Evolutionary conservation across 1,140 invertebrate genomes (phyloP).

Genomic region (Agrilus planipennis): DNA sequence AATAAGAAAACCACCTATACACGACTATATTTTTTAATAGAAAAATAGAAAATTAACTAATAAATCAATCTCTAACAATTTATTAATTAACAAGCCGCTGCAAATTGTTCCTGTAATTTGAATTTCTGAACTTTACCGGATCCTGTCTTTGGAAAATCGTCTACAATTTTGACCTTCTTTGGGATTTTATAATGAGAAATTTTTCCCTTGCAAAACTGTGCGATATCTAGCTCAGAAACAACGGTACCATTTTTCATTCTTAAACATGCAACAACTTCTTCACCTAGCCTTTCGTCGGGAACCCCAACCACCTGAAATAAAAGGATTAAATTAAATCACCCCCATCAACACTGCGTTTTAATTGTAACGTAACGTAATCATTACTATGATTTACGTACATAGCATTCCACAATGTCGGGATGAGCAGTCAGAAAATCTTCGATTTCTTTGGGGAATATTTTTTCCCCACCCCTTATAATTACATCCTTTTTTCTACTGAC

Average conservation of each 20-base stretch:
- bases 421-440: slow-evolving; percentile 72
- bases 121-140: slow-evolving; percentile 79
- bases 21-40: too few relatives aligned
- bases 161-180: slow-evolving; percentile 53
- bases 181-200: slow-evolving; percentile 79
- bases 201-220: slow-evolving; percentile 59
- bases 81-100: too few relatives aligned
- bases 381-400: slow-evolving; percentile 38
- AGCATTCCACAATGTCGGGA: slow-evolving; percentile 60
- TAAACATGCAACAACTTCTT: slow-evolving; percentile 75
- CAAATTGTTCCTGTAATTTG: slow-evolving; percentile 16
- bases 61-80: too few relatives aligned
- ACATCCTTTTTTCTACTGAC: slow-evolving; percentile 81
- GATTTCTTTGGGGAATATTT: slow-evolving; percentile 80
- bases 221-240: slow-evolving; percentile 46
- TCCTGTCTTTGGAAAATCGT: slow-evolving; percentile 67
- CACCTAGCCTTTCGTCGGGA: slow-evolving; percentile 68
- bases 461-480: slow-evolving; percentile 87
- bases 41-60: too few relatives aligned
- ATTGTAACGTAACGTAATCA: neutral
- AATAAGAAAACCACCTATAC: too few relatives aligned
- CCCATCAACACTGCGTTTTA: too few relatives aligned
- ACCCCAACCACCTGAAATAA: slow-evolving; percentile 50
- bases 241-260: slow-evolving; percentile 26
- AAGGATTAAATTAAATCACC: neutral